These are phyloP conservation scores for Porites cylindrica DNA, from an alignment of 92 coral and sea anemone genomes.

Conservation along the genomic window DNA sequence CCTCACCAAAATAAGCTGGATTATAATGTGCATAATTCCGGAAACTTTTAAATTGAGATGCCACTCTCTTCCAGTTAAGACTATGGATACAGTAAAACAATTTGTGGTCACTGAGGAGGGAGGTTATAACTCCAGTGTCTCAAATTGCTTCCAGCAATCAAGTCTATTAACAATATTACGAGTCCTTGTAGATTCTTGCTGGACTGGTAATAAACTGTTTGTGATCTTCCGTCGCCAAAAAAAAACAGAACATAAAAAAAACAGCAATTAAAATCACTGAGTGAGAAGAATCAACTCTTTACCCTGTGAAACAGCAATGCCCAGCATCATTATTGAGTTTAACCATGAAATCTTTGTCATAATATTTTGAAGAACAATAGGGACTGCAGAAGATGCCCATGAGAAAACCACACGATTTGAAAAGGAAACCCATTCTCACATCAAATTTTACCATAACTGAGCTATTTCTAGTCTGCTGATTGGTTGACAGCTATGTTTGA, in stretches of 20 bases:
- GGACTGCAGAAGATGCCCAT: slow-evolving; percentile 62
- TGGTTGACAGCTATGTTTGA: no score
- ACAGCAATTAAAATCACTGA: slow-evolving; percentile 14
- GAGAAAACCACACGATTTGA: slow-evolving; percentile 57
- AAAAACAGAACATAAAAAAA: slow-evolving; percentile 12
- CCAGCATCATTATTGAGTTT: slow-evolving; percentile 19
- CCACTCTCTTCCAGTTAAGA: no score
- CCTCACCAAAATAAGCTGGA: no score
- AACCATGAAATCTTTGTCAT: slow-evolving; percentile 59
- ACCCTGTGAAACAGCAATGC: no score
- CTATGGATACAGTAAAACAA: background rate
- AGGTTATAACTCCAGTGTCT: slow-evolving; percentile 40
- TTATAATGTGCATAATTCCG: no score
- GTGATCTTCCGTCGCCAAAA: slow-evolving; percentile 18
- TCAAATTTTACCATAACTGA: no score
- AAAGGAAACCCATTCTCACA: no score
- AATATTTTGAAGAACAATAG: slow-evolving; percentile 56
- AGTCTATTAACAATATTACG: slow-evolving; percentile 27
- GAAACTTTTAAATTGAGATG: no score
- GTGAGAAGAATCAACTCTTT: background rate
- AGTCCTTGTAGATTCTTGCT: slow-evolving; percentile 37
- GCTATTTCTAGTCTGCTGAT: no score
- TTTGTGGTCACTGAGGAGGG: slow-evolving; percentile 36
- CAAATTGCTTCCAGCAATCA: slow-evolving; percentile 48
- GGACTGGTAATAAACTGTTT: slow-evolving; percentile 53